Evolutionary conservation across 2,888 invertebrate genomes (phyloP), one percentile per base, ranked within the genome.

Genomic region (Odontothrips loti): DNA sequence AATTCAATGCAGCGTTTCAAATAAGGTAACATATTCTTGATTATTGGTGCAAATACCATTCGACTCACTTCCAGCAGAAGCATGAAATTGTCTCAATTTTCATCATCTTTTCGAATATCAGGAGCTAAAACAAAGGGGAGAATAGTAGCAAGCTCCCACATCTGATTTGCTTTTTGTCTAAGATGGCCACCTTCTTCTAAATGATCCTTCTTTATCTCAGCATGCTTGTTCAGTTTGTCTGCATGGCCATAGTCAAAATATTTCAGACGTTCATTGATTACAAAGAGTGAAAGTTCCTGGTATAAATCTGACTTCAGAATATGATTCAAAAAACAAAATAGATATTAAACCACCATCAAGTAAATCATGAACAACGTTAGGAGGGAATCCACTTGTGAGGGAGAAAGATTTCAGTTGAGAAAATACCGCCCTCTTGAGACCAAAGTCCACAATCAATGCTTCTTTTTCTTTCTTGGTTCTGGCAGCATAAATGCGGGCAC

Each of bases 51-150:
- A 79, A 79, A 79, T 15, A n/a, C 79, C 79, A 79, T 47, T 17
- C 47, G 47, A 20, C 79, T 17, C 6, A 79, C 20, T 43, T 79
- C 79, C 23, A 79, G 23, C 79, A 79, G 79, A 17, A 20, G 6
- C 12, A 79, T 10, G n/a, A 47, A 79, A 79, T 79, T 79, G 11
- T 79, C 79, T 23, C 79, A 79, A 23, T 79, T 11, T 20, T 47
- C 79, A 20, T 79, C 47, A 11, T 79, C 20, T 10, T 20, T 6
- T 15, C 6, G 6, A 47, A 79, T 17, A 79, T n/a, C 6, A 17
- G 79, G 20, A 15, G 15, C 20, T 6, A 79, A 6, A 15, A 79
- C 47, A 43, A 79, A 20, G 6, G 63, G 63, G 6, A 63, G 20
- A 17, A 63, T 63, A 17, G 63, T 63, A 15, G 63, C 63, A 6